A percentile compares a stretch with the other conserved stretches of the same genome.
These are phyloP conservation scores for Leucopternis melanops DNA, from an alignment of 2,113 vertebrate genomes.

Conservation along the genomic window DNA sequence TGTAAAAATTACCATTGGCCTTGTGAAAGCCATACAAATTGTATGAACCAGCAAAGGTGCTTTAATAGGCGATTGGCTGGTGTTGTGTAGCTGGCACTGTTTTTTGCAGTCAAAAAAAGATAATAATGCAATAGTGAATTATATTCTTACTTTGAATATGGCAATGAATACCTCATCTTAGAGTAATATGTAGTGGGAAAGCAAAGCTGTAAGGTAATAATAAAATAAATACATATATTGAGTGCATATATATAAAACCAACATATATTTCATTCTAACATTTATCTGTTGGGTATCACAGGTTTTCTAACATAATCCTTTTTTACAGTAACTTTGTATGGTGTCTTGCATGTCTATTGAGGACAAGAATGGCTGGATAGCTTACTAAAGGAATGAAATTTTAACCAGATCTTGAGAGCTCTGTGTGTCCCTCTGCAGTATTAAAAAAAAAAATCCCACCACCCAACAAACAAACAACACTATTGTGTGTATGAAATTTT, in stretches of 20 bases:
- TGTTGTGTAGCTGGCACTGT: neutral
- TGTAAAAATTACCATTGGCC: neutral
- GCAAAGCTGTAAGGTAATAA: neutral
- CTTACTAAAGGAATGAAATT: neutral
- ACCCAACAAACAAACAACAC: neutral
- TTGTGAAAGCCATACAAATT: neutral
- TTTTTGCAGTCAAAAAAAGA: neutral
- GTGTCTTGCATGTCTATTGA: neutral
- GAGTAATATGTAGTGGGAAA: neutral
- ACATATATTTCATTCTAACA: neutral
- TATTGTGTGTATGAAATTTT: neutral
- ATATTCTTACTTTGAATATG: neutral
- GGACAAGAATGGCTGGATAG: neutral
- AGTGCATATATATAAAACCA: neutral
- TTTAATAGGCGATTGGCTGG: neutral
- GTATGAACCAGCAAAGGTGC: neutral
- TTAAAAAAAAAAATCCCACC: neutral
- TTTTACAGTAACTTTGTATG: neutral
- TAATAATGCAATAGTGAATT: neutral
- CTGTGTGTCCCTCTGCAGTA: neutral
- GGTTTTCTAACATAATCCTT: neutral
- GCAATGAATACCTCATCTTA: neutral
- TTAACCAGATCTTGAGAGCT: neutral
- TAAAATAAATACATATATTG: neutral
- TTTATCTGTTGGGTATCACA: neutral